Conservation (phyloP, 2,888 invertebrate species). For the Ariolimax columbianus region DNA sequence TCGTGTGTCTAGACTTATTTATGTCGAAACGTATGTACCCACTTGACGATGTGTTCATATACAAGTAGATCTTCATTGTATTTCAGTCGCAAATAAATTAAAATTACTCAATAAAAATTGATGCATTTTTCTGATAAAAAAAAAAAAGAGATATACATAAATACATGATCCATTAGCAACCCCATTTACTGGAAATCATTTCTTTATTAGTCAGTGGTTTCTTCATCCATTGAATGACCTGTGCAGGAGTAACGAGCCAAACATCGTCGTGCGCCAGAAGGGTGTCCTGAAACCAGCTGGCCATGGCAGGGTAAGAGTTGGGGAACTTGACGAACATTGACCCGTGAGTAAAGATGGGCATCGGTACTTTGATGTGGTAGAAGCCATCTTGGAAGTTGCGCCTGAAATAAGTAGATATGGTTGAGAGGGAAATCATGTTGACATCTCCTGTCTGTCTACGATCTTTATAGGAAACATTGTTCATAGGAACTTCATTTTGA, state of each 20-base stretch:
- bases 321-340: slow-evolving; percentile 6
- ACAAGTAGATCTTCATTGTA: no score
- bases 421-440: no score
- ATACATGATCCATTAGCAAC: slow-evolving; percentile 38
- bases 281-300: not conserved
- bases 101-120: no score
- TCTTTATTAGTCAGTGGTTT: slow-evolving; percentile 27
- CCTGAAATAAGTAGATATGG: slow-evolving; percentile 11
- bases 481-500: no score
- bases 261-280: not conserved
- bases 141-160: no score
- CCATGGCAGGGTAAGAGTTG: slow-evolving; percentile 23
- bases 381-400: slow-evolving; percentile 33
- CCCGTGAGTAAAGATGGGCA: slow-evolving; percentile 32
- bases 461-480: no score
- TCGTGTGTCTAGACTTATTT: no score
- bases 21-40: no score
- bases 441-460: no score
- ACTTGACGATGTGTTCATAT: no score
- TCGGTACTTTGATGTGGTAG: slow-evolving; percentile 36
- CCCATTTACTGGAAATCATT: slow-evolving; percentile 36
- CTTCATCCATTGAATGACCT: slow-evolving; percentile 42
- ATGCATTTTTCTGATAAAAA: no score
- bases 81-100: no score
- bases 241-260: slow-evolving; percentile 40